Conservation (phyloP, 2,113 vertebrate genomes). For the Eidolon helvum region DNA sequence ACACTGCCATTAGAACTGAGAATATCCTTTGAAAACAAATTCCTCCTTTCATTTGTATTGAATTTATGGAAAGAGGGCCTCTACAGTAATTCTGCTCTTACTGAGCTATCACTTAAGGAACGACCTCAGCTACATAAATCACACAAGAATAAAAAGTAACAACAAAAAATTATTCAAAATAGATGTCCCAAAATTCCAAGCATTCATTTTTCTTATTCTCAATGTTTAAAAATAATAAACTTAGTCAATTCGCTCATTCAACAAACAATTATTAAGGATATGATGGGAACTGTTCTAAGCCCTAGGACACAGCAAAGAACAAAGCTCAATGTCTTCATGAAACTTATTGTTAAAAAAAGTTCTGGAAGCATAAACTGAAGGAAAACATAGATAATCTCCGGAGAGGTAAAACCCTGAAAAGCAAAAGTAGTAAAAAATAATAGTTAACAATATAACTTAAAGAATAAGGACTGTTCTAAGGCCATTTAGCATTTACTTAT, state of each 20-base stretch:
- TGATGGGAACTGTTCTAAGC: neutral
- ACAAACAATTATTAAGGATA: neutral
- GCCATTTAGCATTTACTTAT: neutral
- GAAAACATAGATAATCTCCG: neutral
- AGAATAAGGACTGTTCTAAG: neutral
- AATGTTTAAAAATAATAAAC: neutral
- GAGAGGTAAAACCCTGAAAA: neutral
- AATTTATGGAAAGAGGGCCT: neutral
- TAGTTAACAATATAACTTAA: neutral
- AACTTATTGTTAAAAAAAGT: neutral
- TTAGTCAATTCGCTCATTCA: neutral
- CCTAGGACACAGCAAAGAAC: neutral
- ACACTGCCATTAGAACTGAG: neutral
- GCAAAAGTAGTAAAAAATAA: neutral
- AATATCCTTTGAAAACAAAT: neutral
- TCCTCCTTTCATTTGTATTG: neutral
- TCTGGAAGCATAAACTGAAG: neutral
- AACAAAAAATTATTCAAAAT: neutral
- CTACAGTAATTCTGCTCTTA: neutral
- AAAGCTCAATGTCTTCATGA: neutral
- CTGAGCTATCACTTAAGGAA: neutral
- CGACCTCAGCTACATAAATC: neutral
- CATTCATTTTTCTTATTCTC: neutral
- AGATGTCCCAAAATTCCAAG: neutral
- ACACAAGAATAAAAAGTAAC: neutral